These are phyloP conservation scores for Erebia ligea DNA, from an alignment of 2,888 invertebrate genomes.

Conservation along the genomic window DNA sequence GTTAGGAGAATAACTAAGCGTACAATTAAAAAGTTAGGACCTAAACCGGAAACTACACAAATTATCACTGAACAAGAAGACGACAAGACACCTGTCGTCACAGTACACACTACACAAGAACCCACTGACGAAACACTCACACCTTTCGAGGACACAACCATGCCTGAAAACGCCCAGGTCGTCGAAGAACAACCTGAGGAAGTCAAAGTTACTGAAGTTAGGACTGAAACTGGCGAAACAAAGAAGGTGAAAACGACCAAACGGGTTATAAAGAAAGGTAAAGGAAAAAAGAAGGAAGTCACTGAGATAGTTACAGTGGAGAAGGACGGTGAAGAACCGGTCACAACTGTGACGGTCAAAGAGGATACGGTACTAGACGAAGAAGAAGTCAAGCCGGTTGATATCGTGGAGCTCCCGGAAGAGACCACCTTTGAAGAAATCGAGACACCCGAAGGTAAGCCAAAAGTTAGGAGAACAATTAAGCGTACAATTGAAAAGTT, in stretches of 20 bases:
- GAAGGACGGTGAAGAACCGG: background rate
- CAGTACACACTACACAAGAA: background rate
- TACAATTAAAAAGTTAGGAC: background rate
- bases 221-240: background rate
- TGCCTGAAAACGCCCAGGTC: background rate
- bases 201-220: background rate
- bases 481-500: conserved; percentile 51
- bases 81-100: background rate
- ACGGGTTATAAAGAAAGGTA: background rate
- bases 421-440: conserved; percentile 1
- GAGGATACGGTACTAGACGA: background rate
- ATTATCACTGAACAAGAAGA: background rate
- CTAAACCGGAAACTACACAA: background rate
- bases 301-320: background rate
- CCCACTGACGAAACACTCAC: background rate
- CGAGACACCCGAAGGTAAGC: conserved; percentile 2
- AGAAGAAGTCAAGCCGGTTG: background rate
- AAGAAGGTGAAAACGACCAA: background rate
- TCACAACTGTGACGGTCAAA: background rate
- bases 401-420: background rate
- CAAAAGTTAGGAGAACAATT: background rate
- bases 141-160: background rate
- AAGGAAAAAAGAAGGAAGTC: background rate
- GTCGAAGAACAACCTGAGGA: background rate
- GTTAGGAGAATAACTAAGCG: background rate